Base-by-base conservation (phyloP, 1,140 invertebrate genomes). In the Meloidogyne exigua region DNA sequence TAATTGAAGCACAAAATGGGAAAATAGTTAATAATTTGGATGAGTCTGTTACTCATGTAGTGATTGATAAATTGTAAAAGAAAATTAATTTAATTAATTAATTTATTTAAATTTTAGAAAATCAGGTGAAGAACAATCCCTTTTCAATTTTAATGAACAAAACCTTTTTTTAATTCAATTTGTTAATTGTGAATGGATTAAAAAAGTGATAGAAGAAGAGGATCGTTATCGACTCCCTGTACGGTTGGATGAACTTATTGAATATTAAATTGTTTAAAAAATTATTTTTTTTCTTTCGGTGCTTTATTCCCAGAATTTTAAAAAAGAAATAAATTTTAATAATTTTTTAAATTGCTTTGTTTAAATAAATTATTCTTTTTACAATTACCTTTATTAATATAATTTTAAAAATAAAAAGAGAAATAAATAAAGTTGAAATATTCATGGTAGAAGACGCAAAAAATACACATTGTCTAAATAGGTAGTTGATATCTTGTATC, bases 181-280 rank as follows among this genome's bases (percentile, higher is more conserved):
- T 57, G 67, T 81, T 7, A 71, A 42, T 32, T 18, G 39, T 23
- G 39, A 83, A 15, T 81, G 80, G 80, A 71, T 81, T 66, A 78
- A 81, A n/a, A n/a, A 64, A 39, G 76, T 82, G 15, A 32, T 81
- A 7, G 25, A 57, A 68, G 81, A 82, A 28, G 68, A 81, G 11
- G 77, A 81, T 28, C 77, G 80, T 26, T 81, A 81, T 69, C 21
- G 23, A 9, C 62, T 66, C 12, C 25, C 36, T 23, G 77, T 81
- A 64, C 23, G 26, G 15, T 73, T 80, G 21, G 21, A 79, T 23
- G 42, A 79, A 39, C 74, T 62, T 32, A 73, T 80, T 36, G 25
- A 74, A 26, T 71, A 18, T 57, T 71, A 49, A 71, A 26, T 0
- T 32, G 2, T 32, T 32, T 32, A 32, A 32, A 32, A 32, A 32